A percentile compares a stretch with the other conserved stretches of the same genome.
phyloP scores from a whole-genome alignment of 2,888 invertebrate genomes.

The Nomada ruficornis region DNA sequence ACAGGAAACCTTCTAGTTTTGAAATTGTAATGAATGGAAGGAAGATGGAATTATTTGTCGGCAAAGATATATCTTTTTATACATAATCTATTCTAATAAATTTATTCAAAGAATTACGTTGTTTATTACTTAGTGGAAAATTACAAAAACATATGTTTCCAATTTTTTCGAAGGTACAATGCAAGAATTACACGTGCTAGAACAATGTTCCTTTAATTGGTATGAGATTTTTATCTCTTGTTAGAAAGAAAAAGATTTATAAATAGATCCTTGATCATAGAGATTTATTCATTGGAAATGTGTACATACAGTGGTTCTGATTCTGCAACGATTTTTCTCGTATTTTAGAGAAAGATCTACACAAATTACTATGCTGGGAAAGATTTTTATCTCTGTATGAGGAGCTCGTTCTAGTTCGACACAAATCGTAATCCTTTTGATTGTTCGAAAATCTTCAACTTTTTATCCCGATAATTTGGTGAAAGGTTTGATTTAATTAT shows the following conservation, averaged over 20 bases:
- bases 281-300: too few species aligned
- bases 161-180: too few species aligned
- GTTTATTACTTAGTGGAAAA: too few species aligned
- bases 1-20: too few species aligned
- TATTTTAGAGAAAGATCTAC: constrained; percentile 4
- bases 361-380: constrained; percentile 1
- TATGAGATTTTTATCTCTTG: background rate
- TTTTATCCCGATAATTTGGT: background rate
- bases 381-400: constrained; percentile 10
- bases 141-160: too few species aligned
- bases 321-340: constrained; percentile 8
- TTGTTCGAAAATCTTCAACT: background rate
- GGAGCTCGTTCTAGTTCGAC: constrained; percentile 12
- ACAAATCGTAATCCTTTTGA: background rate
- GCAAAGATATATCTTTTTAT: too few species aligned
- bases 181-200: too few species aligned
- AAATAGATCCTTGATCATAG: background rate
- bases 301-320: background rate
- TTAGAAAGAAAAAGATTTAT: background rate
- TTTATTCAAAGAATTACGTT: too few species aligned
- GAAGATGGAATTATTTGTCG: too few species aligned
- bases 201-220: too few species aligned
- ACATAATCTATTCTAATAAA: too few species aligned
- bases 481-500: background rate
- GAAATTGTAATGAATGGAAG: too few species aligned